phyloP scores from a whole-genome alignment of 2,888 invertebrate genomes.

The Acanthopleura granulata region DNA sequence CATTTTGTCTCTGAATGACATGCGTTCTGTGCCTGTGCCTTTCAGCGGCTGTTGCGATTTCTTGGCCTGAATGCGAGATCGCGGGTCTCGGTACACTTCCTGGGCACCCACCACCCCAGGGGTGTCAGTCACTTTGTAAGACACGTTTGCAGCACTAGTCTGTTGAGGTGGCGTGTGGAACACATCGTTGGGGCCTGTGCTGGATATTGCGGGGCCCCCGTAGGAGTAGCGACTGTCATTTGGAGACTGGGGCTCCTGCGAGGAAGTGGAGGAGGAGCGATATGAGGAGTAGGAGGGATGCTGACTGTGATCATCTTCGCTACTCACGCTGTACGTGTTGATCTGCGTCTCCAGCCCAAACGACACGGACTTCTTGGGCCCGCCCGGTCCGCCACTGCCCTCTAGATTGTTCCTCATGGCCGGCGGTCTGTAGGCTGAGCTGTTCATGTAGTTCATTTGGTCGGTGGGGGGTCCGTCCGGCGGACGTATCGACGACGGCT shows the following conservation, averaged over 20 bases:
- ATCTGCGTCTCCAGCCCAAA: constrained; percentile 69
- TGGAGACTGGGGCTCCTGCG: constrained; percentile 43
- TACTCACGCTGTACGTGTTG: constrained; percentile 37
- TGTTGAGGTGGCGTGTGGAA: constrained; percentile 36
- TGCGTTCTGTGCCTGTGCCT: constrained; percentile 76
- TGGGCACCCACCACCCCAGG: constrained; percentile 98
- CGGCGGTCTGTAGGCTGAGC: not conserved
- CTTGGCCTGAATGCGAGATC: constrained; percentile 87
- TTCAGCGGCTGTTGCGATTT: constrained; percentile 44
- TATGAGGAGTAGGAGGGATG: constrained; percentile 42
- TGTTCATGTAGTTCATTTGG: constrained; percentile 13
- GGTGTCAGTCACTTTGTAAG: constrained; percentile 75
- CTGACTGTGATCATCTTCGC: constrained; percentile 39
- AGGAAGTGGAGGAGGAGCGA: constrained; percentile 42
- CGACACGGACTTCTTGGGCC: constrained; percentile 69
- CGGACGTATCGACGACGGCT: not conserved
- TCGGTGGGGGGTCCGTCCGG: not conserved
- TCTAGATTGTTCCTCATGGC: not conserved
- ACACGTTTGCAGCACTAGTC: constrained; percentile 33
- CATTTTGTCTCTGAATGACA: constrained; percentile 99
- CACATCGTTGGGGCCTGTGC: constrained; percentile 26
- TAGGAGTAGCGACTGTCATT: constrained; percentile 60
- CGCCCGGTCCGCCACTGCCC: constrained; percentile 26
- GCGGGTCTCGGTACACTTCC: constrained; percentile 97
- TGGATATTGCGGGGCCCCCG: constrained; percentile 36